These are phyloP conservation scores for Resseliella maxima DNA, from an alignment of 2,888 invertebrate genomes.

Conservation along the genomic window DNA sequence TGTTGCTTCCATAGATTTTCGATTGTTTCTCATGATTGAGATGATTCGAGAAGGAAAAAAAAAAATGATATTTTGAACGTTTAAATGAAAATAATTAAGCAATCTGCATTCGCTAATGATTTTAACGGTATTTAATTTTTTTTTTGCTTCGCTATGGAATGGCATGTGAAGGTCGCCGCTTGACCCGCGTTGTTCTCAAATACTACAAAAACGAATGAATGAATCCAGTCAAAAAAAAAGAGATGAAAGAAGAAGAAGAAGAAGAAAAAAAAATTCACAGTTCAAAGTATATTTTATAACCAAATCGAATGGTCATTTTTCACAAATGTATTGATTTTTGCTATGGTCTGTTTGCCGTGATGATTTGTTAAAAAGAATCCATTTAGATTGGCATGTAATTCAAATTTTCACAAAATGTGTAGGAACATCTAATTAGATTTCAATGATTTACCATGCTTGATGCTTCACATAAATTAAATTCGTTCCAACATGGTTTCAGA, in stretches of 20 bases:
- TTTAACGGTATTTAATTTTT: constrained; percentile 2
- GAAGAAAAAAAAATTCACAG: not conserved
- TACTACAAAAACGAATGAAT: not conserved
- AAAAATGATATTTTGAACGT: not conserved
- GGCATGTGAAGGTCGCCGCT: constrained; percentile 17
- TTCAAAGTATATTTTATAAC: too few species aligned
- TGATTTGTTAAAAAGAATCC: not conserved
- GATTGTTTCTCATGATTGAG: not conserved
- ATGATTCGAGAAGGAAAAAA: not conserved
- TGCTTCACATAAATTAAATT: not conserved
- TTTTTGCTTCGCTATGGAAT: not conserved
- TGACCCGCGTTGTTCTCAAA: not conserved
- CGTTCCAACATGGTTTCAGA: not conserved
- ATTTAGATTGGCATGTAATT: not conserved
- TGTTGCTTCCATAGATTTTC: not conserved
- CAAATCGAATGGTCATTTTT: not conserved
- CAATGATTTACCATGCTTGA: not conserved
- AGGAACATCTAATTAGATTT: not conserved
- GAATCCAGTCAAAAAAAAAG: not conserved
- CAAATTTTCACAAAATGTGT: not conserved
- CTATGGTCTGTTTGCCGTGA: not conserved
- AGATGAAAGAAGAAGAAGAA: not conserved
- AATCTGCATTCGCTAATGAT: not conserved
- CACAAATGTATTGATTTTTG: too few species aligned
- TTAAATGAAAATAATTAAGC: not conserved